Conservation (phyloP, 2,113 vertebrate species). For the Herpetotheres cachinnans region DNA sequence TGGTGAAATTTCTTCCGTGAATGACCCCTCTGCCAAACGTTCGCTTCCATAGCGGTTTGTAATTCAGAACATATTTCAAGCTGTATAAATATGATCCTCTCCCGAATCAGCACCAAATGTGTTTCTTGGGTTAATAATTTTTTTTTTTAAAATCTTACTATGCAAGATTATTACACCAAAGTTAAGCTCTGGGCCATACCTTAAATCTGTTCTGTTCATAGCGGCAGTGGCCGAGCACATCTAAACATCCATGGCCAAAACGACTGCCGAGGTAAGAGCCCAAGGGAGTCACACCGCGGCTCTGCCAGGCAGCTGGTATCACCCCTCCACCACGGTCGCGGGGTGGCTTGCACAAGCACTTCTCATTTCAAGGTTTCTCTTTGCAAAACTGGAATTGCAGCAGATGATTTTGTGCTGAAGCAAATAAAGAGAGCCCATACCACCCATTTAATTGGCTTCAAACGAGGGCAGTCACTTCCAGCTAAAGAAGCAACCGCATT, state of each 20-base stretch:
- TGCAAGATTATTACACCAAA: background rate
- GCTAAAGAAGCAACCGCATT: background rate
- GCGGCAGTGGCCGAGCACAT: background rate
- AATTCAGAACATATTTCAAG: background rate
- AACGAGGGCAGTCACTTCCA: background rate
- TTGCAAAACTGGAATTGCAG: background rate
- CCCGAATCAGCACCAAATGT: background rate
- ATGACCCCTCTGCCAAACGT: background rate
- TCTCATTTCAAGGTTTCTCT: background rate
- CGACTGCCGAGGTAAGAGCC: rapidly evolving
- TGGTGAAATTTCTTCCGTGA: background rate
- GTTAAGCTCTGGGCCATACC: background rate
- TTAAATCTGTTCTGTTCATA: background rate
- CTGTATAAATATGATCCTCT: background rate
- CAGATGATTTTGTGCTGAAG: background rate
- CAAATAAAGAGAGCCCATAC: background rate
- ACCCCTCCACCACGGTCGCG: rapidly evolving
- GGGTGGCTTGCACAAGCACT: background rate
- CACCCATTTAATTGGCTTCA: background rate
- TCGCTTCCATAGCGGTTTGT: no score
- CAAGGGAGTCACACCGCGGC: rapidly evolving
- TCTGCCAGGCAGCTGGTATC: background rate
- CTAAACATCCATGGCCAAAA: background rate
- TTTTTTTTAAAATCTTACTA: background rate
- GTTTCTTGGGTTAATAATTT: background rate